phyloP scores from a whole-genome alignment of 2,113 vertebrate genomes.

The Collichthys lucidus region DNA sequence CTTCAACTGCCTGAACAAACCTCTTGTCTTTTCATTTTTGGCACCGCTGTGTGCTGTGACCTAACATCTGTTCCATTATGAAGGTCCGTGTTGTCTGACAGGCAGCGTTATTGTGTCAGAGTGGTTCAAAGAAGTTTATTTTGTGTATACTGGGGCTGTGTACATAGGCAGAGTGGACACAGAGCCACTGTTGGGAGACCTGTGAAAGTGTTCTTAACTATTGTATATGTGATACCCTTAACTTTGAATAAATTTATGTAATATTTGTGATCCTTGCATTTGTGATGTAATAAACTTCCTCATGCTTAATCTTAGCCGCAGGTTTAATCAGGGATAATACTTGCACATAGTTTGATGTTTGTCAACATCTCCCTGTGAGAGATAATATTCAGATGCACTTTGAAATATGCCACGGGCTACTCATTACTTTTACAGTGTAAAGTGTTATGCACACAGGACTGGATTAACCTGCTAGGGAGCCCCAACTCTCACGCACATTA shows the following conservation, averaged over 20 bases:
- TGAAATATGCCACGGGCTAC: too few species aligned
- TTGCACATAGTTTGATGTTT: too few species aligned
- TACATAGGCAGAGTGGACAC: conserved; percentile 12
- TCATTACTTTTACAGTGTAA: too few species aligned
- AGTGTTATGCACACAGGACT: too few species aligned
- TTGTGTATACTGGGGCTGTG: conserved; percentile 40
- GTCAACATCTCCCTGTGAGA: background rate
- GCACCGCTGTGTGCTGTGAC: conserved; percentile 8
- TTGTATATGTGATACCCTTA: conserved; percentile 71
- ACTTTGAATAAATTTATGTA: conserved; percentile 78
- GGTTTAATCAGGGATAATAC: background rate
- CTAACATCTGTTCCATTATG: conserved; percentile 7
- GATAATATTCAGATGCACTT: too few species aligned
- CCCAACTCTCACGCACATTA: too few species aligned
- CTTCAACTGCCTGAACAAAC: conserved; percentile 40
- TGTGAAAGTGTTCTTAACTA: conserved; percentile 69
- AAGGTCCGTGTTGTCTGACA: conserved; percentile 28
- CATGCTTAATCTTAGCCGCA: background rate
- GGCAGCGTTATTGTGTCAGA: conserved; percentile 13
- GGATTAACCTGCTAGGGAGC: too few species aligned
- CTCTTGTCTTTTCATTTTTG: conserved; percentile 33
- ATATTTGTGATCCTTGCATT: conserved; percentile 58
- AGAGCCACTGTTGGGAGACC: conserved; percentile 36
- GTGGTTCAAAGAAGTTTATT: conserved; percentile 15
- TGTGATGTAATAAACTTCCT: background rate